Evolutionary conservation across 1,140 invertebrate species (phyloP).

Genomic region (Anastrepha obliqua): DNA sequence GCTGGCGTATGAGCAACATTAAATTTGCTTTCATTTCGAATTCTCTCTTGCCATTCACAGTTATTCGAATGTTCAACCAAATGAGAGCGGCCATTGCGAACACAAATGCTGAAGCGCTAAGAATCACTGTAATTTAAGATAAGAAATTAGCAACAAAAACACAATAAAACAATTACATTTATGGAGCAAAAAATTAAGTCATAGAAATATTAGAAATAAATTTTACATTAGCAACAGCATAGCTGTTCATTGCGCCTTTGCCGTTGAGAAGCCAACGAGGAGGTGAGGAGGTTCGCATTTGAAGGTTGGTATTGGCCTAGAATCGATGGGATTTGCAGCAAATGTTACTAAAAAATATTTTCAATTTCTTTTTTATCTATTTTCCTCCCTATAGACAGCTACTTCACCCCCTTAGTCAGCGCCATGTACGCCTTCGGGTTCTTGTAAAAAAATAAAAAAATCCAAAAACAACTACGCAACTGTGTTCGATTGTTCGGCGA

Average conservation of each 20-base stretch:
- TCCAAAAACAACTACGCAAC: neutral
- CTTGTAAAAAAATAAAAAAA: neutral
- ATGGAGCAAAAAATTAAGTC: neutral
- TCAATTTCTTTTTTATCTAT: neutral
- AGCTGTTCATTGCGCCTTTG: slow-evolving; percentile 24
- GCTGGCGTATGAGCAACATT: neutral
- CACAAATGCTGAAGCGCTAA: neutral
- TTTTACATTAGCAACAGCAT: slow-evolving; percentile 41
- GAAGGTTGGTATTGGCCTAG: neutral
- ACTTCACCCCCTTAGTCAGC: neutral
- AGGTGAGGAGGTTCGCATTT: neutral
- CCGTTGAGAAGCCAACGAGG: too few species aligned
- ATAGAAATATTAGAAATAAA: neutral
- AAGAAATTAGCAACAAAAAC: slow-evolving; percentile 25
- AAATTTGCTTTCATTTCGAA: neutral
- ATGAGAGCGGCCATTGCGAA: slow-evolving; percentile 10
- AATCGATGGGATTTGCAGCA: too few species aligned
- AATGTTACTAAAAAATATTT: neutral
- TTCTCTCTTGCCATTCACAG: neutral
- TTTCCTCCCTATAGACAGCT: neutral
- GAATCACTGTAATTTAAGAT: slow-evolving; percentile 13
- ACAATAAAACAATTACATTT: slow-evolving; percentile 17
- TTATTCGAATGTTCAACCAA: slow-evolving; percentile 38
- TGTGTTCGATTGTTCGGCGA: neutral
- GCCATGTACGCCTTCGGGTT: too few species aligned